Evolutionary conservation across 2,797 vertebrate species (phyloP), one percentile per base, ranked within the genome.

Genomic region (Xenentodon cancila): DNA sequence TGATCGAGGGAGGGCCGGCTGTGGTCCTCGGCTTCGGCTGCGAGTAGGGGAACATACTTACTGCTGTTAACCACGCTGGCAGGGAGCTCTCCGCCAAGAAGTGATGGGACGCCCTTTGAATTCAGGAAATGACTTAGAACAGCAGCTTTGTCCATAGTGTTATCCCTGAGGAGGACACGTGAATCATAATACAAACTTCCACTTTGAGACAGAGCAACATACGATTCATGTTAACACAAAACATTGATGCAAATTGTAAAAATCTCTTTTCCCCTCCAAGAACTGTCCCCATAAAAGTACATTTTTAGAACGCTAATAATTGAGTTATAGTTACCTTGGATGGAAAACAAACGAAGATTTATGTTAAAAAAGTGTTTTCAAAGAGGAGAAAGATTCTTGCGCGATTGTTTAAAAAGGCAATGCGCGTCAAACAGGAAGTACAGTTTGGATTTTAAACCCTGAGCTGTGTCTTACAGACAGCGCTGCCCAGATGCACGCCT

Each of bases 61-160:
- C 60, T 71, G 51, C 51, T 81, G n/a, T 44, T 77, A 5, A 92
- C 58, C 44, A 93, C 80, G 22, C 73, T 77, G 44, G 22, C 44
- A 12, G 84, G 70, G 34, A 21, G 46, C 47, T 91, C 82, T 40
- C 92, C 89, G 15, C 89, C 84, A 19, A 92, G 75, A 21, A 89
- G 53, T 1, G 86, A 86, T 0, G 68, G 57, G n/a, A 7, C 21
- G 25, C 51, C 73, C 8, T 70, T 55, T 11, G 80, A 49, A 47
- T 47, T 72, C 76, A 82, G 43, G 43, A 81, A 47, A 1, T 59
- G 48, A 53, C 68, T 49, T 59, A 79, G 34, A 66, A 89, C 57
- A 0, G 42, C 20, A 2, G 71, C 62, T 80, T 85, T 92, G 48
- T 93, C 83, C 83, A 89, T 78, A 32, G 43, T 64, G 59, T 48